A percentile compares a stretch with the other conserved stretches of the same genome.
Evolutionary conservation across 2,888 invertebrate genomes (phyloP).

Genomic region (Chymomyza caudatula): DNA sequence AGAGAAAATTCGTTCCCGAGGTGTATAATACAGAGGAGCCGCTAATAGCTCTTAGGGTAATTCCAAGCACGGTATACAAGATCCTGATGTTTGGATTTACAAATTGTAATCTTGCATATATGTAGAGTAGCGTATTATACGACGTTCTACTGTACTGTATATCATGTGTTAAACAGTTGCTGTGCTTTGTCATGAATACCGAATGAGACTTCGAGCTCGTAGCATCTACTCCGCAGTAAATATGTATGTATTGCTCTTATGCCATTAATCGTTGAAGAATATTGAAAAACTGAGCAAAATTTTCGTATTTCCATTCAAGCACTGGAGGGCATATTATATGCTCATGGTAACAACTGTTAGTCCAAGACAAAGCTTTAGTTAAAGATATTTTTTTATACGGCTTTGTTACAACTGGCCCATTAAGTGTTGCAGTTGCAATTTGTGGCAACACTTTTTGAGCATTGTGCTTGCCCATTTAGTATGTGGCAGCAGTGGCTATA

Average conservation of each 20-base stretch:
- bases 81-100: too few species aligned
- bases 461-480: background rate
- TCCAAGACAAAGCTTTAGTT: background rate
- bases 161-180: background rate
- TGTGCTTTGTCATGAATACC: background rate
- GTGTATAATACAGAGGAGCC: too few species aligned
- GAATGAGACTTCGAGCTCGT: background rate
- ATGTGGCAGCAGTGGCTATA: background rate
- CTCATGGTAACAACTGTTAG: too few species aligned
- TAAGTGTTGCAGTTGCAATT: constrained; percentile 64
- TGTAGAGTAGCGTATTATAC: background rate
- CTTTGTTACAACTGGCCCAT: constrained; percentile 18
- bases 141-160: background rate
- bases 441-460: constrained; percentile 37
- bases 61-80: too few species aligned
- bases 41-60: too few species aligned
- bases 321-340: background rate
- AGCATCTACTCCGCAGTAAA: background rate
- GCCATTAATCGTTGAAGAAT: background rate
- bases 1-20: too few species aligned
- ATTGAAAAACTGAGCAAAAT: background rate
- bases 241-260: background rate
- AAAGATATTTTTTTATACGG: background rate
- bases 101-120: too few species aligned
- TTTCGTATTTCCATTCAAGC: background rate